phyloP scores from a whole-genome alignment of 2,113 vertebrate species.

The Raja brachyura region DNA sequence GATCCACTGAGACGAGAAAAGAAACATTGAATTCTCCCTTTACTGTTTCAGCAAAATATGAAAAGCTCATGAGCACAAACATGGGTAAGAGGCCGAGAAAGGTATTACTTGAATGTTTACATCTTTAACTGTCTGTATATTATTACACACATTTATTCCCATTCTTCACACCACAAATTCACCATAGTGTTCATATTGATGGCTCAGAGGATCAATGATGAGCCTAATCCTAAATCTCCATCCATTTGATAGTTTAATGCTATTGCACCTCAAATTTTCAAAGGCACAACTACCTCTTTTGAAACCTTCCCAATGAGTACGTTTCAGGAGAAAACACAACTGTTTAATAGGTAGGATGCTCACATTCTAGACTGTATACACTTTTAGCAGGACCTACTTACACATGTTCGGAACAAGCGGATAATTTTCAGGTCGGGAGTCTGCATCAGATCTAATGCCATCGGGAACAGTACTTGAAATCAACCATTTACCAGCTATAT shows the following conservation, averaged over 20 bases:
- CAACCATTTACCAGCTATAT: too few relatives aligned
- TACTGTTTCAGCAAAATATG: neutral
- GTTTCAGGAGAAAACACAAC: neutral
- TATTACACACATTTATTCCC: neutral
- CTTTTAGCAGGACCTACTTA: neutral
- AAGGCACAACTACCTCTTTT: neutral
- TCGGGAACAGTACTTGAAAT: too few relatives aligned
- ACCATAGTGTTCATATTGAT: neutral
- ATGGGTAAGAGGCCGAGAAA: too few relatives aligned
- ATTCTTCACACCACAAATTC: neutral
- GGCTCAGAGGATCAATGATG: neutral
- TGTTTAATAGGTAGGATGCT: neutral
- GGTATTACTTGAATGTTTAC: neutral
- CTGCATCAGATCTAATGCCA: too few relatives aligned
- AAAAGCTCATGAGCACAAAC: neutral
- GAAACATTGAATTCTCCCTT: neutral
- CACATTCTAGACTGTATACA: neutral
- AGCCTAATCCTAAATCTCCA: too few relatives aligned
- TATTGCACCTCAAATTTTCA: neutral
- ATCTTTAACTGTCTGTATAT: neutral
- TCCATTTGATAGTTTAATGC: neutral
- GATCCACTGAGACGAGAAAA: slow-evolving; percentile 74
- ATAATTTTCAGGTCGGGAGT: too few relatives aligned
- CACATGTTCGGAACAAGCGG: neutral
- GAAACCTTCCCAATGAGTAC: neutral